phyloP scores from a whole-genome alignment of 1,140 invertebrate genomes.

The Trissolcus basalis region DNA sequence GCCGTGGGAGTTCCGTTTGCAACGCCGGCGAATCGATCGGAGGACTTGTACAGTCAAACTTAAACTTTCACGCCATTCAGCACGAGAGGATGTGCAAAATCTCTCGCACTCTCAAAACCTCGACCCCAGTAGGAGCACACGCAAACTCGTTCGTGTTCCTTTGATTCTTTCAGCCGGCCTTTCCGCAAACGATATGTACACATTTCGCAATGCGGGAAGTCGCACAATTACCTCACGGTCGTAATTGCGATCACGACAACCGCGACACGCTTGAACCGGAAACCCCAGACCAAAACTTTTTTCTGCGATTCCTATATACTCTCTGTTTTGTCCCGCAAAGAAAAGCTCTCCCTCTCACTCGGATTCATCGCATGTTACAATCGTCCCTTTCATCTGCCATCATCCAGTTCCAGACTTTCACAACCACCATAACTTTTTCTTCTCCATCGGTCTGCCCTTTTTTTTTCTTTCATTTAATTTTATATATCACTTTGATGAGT shows the following conservation, averaged over 20 bases:
- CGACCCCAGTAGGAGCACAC: constrained; percentile 54
- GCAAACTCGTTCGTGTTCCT: constrained; percentile 44
- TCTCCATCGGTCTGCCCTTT: too few species aligned
- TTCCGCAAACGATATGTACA: constrained; percentile 38
- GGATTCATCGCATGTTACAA: too few species aligned
- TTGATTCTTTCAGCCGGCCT: constrained; percentile 32
- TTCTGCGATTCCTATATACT: too few species aligned
- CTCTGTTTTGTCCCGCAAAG: too few species aligned
- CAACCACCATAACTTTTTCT: too few species aligned
- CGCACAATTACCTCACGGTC: constrained; percentile 27
- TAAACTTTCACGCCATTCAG: constrained; percentile 58
- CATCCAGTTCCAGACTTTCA: too few species aligned
- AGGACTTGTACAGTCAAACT: constrained; percentile 23
- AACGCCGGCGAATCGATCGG: constrained; percentile 24
- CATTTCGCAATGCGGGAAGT: constrained; percentile 56
- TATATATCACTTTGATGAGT: too few species aligned
- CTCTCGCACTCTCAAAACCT: constrained; percentile 60
- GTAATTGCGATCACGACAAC: constrained; percentile 37
- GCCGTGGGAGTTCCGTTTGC: constrained; percentile 49
- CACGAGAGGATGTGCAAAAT: constrained; percentile 56
- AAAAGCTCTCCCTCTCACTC: too few species aligned
- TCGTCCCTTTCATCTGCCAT: too few species aligned
- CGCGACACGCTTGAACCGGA: constrained; percentile 28
- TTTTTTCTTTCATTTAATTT: too few species aligned
- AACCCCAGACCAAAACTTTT: background rate